phyloP scores from a whole-genome alignment of 1,140 invertebrate genomes.

The Drosophila funebris region DNA sequence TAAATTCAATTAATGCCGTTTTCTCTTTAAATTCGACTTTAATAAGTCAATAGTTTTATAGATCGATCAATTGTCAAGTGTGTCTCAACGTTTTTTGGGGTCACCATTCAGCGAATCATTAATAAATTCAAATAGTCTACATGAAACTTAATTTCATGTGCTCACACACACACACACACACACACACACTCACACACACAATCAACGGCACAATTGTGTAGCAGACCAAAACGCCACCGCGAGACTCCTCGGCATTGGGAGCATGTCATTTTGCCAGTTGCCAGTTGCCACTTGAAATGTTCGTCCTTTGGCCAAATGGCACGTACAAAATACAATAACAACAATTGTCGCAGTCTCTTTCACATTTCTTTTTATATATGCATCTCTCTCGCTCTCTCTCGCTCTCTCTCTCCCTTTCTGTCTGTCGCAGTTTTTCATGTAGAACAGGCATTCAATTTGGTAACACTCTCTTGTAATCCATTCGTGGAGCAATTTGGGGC shows the following conservation, averaged over 20 bases:
- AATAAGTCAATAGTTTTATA: not conserved
- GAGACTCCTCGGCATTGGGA: not conserved
- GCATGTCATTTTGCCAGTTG: slow-evolving; percentile 36
- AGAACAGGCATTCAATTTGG: slow-evolving; percentile 55
- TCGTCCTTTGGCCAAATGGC: slow-evolving; percentile 62
- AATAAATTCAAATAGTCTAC: slow-evolving; percentile 53
- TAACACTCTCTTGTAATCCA: slow-evolving; percentile 66
- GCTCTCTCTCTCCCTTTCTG: slow-evolving; percentile 1
- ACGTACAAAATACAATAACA: slow-evolving; percentile 49
- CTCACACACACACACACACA: not conserved
- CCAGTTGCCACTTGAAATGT: slow-evolving; percentile 57
- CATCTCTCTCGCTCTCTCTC: not conserved
- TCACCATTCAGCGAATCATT: slow-evolving; percentile 20
- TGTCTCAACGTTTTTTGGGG: not conserved
- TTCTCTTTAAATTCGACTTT: not conserved
- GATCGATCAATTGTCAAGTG: not conserved
- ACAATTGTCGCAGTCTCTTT: slow-evolving; percentile 8
- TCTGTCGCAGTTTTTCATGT: slow-evolving; percentile 13
- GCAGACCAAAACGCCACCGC: not conserved
- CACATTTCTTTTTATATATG: not conserved
- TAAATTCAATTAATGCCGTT: too few species aligned
- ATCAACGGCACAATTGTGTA: not conserved
- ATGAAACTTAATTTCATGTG: slow-evolving; percentile 54
- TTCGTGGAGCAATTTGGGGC: slow-evolving; percentile 21
- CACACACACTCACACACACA: not conserved